phyloP scores from a whole-genome alignment of 2,113 vertebrate species.

The Thryonomys swinderianus region DNA sequence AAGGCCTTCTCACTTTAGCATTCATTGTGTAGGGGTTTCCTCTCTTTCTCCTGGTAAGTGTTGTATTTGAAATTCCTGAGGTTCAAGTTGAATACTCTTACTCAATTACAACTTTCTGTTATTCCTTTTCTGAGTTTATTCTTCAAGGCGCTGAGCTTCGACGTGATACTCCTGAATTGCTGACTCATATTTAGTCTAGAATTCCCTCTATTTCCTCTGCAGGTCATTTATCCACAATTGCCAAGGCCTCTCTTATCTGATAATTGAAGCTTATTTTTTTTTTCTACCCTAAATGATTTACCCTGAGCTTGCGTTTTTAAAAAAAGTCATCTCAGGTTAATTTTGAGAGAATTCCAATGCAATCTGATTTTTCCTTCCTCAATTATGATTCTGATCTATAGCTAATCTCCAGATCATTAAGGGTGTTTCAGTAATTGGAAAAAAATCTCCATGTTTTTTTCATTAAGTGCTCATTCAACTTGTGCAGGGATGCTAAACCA shows the following conservation, averaged over 20 bases:
- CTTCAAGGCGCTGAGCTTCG: neutral
- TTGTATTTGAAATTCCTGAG: neutral
- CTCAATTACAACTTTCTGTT: neutral
- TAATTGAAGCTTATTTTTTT: constrained; percentile 64
- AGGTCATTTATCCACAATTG: constrained; percentile 74
- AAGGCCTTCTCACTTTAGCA: neutral
- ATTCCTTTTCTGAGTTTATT: constrained; percentile 9
- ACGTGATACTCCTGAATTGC: neutral
- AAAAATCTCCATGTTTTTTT: constrained; percentile 66
- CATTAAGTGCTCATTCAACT: constrained; percentile 73
- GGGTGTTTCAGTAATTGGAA: constrained; percentile 70
- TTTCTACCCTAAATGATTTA: constrained; percentile 59
- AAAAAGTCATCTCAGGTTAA: constrained; percentile 72
- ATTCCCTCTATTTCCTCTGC: constrained; percentile 46
- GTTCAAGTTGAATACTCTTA: neutral
- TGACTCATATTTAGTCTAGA: constrained; percentile 52
- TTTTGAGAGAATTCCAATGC: constrained; percentile 74
- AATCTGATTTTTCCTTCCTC: constrained; percentile 59
- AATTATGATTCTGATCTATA: constrained; percentile 77
- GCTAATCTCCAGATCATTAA: constrained; percentile 80
- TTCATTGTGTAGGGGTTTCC: neutral
- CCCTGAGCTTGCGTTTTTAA: constrained; percentile 56
- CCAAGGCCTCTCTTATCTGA: constrained; percentile 62
- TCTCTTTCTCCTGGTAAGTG: neutral
- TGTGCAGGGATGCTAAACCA: constrained; percentile 57